A percentile compares a stretch with the other conserved stretches of the same genome.
These are phyloP conservation scores for Pachliopta kotzebuea DNA, from an alignment of 2,888 invertebrate genomes.

Conservation along the genomic window DNA sequence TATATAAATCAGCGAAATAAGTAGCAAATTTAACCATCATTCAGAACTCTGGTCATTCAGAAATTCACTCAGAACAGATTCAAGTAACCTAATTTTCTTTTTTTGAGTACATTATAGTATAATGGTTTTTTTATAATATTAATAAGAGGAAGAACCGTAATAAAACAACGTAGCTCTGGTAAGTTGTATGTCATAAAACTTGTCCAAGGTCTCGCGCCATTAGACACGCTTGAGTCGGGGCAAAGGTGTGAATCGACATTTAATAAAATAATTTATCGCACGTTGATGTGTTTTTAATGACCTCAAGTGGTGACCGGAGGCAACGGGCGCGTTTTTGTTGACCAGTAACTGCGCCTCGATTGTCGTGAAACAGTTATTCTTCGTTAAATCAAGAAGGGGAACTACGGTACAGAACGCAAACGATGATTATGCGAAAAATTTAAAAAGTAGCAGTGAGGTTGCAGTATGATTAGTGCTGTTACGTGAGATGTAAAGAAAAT, in stretches of 20 bases:
- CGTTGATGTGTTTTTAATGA: conserved; percentile 75
- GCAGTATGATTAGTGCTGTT: neutral
- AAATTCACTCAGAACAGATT: too few relatives aligned
- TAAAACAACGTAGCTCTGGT: neutral
- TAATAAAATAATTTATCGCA: conserved; percentile 72
- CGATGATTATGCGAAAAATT: conserved; percentile 8
- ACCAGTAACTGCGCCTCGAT: conserved; percentile 36
- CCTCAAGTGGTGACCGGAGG: conserved; percentile 38
- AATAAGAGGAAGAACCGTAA: neutral
- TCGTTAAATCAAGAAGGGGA: conserved; percentile 30
- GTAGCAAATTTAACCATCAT: too few relatives aligned
- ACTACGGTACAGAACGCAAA: neutral
- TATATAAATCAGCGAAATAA: too few relatives aligned
- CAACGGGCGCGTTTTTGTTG: conserved; percentile 36
- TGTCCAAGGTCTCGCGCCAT: conserved; percentile 48
- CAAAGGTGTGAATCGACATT: conserved; percentile 76
- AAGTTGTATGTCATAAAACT: conserved; percentile 38
- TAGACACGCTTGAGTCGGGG: conserved; percentile 54
- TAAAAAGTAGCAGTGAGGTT: neutral
- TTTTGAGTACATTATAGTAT: too few relatives aligned
- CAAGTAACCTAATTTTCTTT: too few relatives aligned
- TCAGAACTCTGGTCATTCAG: too few relatives aligned
- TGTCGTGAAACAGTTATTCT: conserved; percentile 37
- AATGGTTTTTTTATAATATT: neutral
- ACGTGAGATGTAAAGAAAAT: neutral